Conservation (phyloP, 2,888 invertebrate species). For the Papilio demoleus region DNA sequence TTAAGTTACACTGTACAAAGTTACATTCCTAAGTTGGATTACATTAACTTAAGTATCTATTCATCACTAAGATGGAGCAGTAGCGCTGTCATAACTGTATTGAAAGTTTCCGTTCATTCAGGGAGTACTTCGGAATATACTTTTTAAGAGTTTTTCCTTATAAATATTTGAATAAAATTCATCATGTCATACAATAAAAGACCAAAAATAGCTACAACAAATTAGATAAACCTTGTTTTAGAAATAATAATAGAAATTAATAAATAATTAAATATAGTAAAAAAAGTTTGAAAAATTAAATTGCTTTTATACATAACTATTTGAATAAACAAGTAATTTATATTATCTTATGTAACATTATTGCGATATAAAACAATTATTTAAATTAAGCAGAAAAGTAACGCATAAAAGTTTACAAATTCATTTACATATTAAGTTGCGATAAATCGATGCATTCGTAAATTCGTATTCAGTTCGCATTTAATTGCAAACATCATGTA, state of each 20-base stretch:
- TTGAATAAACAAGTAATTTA: background rate
- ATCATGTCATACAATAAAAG: background rate
- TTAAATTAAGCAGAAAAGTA: background rate
- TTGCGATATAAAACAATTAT: too few relatives aligned
- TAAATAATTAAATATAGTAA: background rate
- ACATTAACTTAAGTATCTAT: conserved; percentile 28
- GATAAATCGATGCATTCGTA: background rate
- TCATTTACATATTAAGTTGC: conserved; percentile 8
- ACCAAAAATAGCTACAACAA: background rate
- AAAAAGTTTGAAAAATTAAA: background rate
- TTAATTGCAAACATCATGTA: conserved; percentile 28
- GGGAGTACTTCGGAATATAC: background rate
- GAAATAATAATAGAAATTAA: background rate
- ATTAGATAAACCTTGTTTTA: background rate
- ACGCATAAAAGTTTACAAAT: conserved; percentile 1
- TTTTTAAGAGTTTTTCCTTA: background rate
- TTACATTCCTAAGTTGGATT: conserved; percentile 1
- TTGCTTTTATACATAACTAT: background rate
- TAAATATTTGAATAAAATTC: background rate
- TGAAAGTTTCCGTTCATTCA: conserved; percentile 24
- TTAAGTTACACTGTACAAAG: background rate
- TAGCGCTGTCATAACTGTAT: conserved; percentile 13
- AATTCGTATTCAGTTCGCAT: conserved; percentile 11
- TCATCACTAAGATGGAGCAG: conserved; percentile 23
- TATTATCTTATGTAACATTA: background rate